These are phyloP conservation scores for Pseudolaguvia tuberculata DNA, from an alignment of 2,113 vertebrate genomes.

Conservation along the genomic window DNA sequence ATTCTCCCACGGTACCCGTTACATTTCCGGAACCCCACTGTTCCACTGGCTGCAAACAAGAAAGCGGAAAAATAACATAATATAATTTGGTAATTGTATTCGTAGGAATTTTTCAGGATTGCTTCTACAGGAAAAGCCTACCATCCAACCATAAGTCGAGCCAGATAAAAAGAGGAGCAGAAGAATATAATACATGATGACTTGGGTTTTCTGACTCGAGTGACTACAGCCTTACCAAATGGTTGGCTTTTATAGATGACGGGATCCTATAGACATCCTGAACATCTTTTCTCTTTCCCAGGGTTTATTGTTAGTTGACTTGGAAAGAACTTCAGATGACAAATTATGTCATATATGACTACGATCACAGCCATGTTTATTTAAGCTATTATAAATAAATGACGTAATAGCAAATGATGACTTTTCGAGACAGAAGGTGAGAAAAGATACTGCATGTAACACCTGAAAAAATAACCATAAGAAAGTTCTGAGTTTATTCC, in stretches of 20 bases:
- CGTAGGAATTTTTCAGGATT: neutral
- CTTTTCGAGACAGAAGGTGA: constrained; percentile 23
- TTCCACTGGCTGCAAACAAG: constrained; percentile 49
- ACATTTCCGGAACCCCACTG: constrained; percentile 65
- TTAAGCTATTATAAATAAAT: neutral
- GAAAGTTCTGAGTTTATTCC: neutral
- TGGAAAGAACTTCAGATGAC: neutral
- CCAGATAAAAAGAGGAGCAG: constrained; percentile 46
- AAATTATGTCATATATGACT: constrained; percentile 8
- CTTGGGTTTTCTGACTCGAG: constrained; percentile 13
- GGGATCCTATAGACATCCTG: constrained; percentile 44
- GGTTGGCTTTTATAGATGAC: constrained; percentile 53
- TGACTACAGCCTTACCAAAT: neutral
- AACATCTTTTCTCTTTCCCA: constrained; percentile 50
- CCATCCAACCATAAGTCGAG: constrained; percentile 58
- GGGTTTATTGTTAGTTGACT: neutral
- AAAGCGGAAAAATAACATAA: neutral
- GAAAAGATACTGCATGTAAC: constrained; percentile 35
- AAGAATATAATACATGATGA: constrained; percentile 47
- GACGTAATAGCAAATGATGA: neutral
- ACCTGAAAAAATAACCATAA: neutral
- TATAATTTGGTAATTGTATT: neutral
- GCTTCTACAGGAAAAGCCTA: constrained; percentile 35
- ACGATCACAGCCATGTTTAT: constrained; percentile 47
- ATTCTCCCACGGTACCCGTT: constrained; percentile 56